Evolutionary conservation across 1,140 invertebrate species (phyloP).

Genomic region (Polyergus mexicanus): DNA sequence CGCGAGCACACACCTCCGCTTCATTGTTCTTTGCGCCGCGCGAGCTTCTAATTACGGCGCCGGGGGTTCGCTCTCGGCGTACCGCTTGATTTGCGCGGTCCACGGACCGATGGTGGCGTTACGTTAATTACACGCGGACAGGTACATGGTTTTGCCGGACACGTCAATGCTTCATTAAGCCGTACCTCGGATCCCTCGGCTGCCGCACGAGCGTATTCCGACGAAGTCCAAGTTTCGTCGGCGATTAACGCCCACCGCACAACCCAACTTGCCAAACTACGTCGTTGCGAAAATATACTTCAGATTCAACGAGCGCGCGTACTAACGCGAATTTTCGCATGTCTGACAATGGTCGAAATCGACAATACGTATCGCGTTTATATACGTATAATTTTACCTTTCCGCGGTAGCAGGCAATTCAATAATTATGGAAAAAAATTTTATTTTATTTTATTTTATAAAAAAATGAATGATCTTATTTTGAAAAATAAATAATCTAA

Average conservation of each 20-base stretch:
- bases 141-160: conserved; percentile 66
- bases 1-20: conserved; percentile 43
- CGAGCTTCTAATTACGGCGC: conserved; percentile 76
- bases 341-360: neutral
- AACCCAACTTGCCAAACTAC: conserved; percentile 31
- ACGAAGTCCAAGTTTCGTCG: conserved; percentile 71
- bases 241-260: conserved; percentile 49
- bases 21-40: conserved; percentile 71
- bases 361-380: neutral
- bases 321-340: conserved; percentile 27
- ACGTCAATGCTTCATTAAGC: conserved; percentile 82
- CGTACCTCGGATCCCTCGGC: conserved; percentile 33
- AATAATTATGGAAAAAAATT: neutral
- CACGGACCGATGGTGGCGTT: conserved; percentile 70
- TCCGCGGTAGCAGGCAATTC: neutral
- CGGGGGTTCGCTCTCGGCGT: conserved; percentile 40
- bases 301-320: neutral
- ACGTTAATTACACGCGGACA: conserved; percentile 81
- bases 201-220: conserved; percentile 64
- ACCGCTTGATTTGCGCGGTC: conserved; percentile 79
- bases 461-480: too few relatives aligned
- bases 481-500: too few relatives aligned
- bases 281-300: conserved; percentile 44
- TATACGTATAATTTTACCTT: neutral
- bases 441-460: too few relatives aligned